Percentiles rank a stretch among this genome's conserved stretches.
Evolutionary conservation across 2,113 vertebrate species (phyloP).

Genomic region (Lampris megalopsis): DNA sequence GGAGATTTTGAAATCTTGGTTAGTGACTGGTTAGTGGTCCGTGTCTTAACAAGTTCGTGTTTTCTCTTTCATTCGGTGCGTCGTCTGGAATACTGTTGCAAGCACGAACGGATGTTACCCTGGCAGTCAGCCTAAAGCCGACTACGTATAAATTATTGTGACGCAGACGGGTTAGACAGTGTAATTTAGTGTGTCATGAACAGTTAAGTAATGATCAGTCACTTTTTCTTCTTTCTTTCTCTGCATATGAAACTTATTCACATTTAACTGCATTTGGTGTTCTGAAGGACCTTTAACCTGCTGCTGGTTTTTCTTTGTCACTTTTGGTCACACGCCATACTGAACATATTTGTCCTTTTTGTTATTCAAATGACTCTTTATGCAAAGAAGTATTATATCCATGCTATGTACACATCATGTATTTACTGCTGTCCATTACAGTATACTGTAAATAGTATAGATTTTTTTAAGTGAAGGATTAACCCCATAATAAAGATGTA

Average conservation of each 20-base stretch:
- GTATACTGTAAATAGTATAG: conserved; percentile 65
- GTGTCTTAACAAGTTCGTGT: conserved; percentile 5
- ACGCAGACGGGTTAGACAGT: conserved; percentile 40
- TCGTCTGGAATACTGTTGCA: conserved; percentile 18
- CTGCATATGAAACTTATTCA: conserved; percentile 27
- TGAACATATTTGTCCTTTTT: conserved; percentile 32
- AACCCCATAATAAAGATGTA: conserved; percentile 79
- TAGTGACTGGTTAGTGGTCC: conserved; percentile 33
- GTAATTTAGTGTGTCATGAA: conserved; percentile 44
- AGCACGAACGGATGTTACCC: conserved; percentile 1
- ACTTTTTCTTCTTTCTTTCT: conserved; percentile 22
- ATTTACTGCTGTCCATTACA: conserved; percentile 30
- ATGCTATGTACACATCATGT: conserved; percentile 45
- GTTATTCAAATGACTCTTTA: conserved; percentile 26
- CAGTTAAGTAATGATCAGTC: conserved; percentile 35
- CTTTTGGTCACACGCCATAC: conserved; percentile 32
- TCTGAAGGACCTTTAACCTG: conserved; percentile 63
- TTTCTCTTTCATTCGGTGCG: conserved; percentile 9
- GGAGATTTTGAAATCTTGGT: conserved; percentile 30
- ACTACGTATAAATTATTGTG: conserved; percentile 1
- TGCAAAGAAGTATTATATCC: conserved; percentile 31
- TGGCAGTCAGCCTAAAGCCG: conserved; percentile 29
- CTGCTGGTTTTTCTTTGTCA: conserved; percentile 68
- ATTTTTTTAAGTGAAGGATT: conserved; percentile 70
- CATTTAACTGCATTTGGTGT: conserved; percentile 31